Conservation (phyloP, 2,113 vertebrate genomes). For the Penelope pileata region DNA sequence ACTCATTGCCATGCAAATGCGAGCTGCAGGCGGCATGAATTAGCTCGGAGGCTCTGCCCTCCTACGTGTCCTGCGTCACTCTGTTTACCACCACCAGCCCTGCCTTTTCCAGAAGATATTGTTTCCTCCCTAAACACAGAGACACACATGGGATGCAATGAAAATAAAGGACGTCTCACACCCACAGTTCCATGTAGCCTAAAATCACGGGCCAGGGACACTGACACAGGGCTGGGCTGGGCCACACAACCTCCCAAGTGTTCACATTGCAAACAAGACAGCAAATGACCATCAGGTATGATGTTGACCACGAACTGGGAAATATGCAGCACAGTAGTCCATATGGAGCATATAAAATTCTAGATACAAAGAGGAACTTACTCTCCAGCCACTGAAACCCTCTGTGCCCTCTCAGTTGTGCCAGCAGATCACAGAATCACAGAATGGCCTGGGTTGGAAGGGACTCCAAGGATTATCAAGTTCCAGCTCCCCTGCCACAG, state of each 20-base stretch:
- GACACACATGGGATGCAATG: not conserved
- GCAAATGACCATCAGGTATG: not conserved
- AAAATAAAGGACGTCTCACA: not conserved
- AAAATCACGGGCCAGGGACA: not conserved
- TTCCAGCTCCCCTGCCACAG: too few relatives aligned
- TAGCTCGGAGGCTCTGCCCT: not conserved
- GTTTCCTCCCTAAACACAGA: not conserved
- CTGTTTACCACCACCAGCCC: not conserved
- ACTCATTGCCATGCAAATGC: not conserved
- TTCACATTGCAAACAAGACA: not conserved
- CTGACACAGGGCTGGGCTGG: not conserved
- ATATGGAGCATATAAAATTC: not conserved
- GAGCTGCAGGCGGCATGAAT: accelerated
- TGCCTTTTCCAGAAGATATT: not conserved
- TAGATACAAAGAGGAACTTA: not conserved
- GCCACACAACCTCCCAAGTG: not conserved
- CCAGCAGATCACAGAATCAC: too few relatives aligned
- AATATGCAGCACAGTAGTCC: accelerated
- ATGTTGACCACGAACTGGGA: not conserved
- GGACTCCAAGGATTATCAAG: too few relatives aligned
- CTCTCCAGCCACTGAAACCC: not conserved
- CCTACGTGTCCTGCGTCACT: accelerated
- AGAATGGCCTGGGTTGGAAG: too few relatives aligned
- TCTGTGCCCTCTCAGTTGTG: accelerated
- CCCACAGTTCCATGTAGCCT: not conserved